Conservation (phyloP, 2,113 vertebrate genomes). For the Helogale parvula region DNA sequence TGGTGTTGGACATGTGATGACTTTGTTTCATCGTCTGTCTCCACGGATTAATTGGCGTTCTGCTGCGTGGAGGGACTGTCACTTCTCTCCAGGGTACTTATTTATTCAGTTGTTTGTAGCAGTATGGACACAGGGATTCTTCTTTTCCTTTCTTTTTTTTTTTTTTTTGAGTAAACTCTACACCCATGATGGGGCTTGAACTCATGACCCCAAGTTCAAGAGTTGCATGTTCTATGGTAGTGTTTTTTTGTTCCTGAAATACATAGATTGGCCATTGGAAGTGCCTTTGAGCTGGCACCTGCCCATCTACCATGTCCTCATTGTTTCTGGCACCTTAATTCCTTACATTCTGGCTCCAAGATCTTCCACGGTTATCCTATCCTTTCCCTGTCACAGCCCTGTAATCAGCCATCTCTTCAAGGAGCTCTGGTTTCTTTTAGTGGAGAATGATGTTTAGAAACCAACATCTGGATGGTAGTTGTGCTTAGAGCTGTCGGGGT, state of each 20-base stretch:
- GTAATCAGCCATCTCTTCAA: background rate
- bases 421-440: background rate
- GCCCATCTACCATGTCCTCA: background rate
- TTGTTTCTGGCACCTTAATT: background rate
- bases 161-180: background rate
- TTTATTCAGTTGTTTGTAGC: background rate
- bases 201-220: background rate
- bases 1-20: background rate
- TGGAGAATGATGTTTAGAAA: background rate
- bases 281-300: background rate
- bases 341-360: background rate
- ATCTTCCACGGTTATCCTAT: background rate
- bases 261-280: background rate
- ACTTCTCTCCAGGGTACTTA: background rate
- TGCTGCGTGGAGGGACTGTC: background rate
- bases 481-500: background rate
- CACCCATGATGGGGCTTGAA: background rate
- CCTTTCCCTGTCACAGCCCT: background rate
- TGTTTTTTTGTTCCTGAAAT: background rate
- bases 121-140: background rate
- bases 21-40: background rate
- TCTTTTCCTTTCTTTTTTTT: background rate
- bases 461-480: background rate
- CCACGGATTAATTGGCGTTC: background rate
- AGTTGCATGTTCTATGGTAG: background rate